These are phyloP conservation scores for Epicampocera succincta DNA, from an alignment of 2,888 invertebrate genomes.

Conservation along the genomic window DNA sequence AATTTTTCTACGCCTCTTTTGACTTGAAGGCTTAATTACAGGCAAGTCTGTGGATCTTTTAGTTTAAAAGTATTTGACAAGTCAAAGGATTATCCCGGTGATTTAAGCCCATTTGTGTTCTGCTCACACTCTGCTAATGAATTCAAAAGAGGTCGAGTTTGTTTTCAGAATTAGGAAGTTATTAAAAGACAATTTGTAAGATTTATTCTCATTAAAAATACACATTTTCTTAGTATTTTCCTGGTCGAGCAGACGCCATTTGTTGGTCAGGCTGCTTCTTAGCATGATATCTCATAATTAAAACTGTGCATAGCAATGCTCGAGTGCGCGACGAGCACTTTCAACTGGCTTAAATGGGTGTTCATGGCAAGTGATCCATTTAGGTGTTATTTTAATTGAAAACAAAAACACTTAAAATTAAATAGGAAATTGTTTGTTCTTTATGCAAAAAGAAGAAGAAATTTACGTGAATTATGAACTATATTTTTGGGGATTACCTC, in stretches of 20 bases:
- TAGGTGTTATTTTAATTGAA: neutral
- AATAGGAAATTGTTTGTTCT: neutral
- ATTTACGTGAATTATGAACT: too few species aligned
- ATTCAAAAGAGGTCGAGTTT: constrained; percentile 50
- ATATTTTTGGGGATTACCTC: too few species aligned
- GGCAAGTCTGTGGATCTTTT: neutral
- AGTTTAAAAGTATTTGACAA: constrained; percentile 23
- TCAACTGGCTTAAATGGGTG: neutral
- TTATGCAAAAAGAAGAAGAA: too few species aligned
- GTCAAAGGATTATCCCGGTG: constrained; percentile 56
- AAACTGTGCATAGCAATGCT: constrained; percentile 45
- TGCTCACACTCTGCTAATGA: neutral
- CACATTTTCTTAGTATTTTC: too few species aligned
- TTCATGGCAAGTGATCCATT: constrained; percentile 12
- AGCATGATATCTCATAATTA: constrained; percentile 28
- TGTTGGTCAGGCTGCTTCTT: too few species aligned
- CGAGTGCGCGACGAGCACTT: constrained; percentile 9
- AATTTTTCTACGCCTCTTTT: neutral
- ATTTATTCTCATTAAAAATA: too few species aligned
- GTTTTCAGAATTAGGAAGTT: constrained; percentile 67
- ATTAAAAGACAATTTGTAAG: neutral
- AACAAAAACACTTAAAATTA: too few species aligned
- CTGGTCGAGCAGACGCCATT: too few species aligned
- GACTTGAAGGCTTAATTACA: neutral
- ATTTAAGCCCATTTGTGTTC: constrained; percentile 13